Base-by-base conservation (phyloP, 2,113 vertebrate genomes). In the Aptenodytes forsteri region DNA sequence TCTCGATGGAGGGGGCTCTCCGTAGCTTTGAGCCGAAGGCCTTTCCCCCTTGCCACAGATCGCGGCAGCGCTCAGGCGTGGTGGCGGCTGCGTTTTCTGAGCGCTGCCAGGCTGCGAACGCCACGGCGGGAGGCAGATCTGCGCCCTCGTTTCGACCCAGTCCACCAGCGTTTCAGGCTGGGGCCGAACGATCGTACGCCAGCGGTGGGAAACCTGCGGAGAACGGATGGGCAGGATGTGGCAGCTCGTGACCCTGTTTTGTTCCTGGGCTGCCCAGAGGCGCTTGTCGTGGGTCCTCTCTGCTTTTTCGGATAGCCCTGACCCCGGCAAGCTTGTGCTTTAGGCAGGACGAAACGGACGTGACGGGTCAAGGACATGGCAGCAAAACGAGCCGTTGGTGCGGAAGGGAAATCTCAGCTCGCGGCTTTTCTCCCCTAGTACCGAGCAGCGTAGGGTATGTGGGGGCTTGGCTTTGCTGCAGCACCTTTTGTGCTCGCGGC, bases 171-270 rank as follows among this genome's bases (percentile, higher is more conserved):
- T 20, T 54, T 29, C 14, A 3, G 30, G 11, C 78, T 23, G 42
- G 64, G 67, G 9, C 44, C 3, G 6, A 40, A 26, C 2, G 1
- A 3, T 21, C 3, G 0, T 6, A 2, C 2, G 0, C 9, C 34
- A 4, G 46, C 0, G 4, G 12, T 12, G 32, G 50, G 46, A 36
- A 26, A 10, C 2, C 0, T 1, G 2, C 2, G 13, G 76, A 55
- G 70, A n/a, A 16, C 3, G 15, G 5, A 2, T 11, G 46, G 80
- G 52, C 47, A 30, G 56, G 67, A 13, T 4, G 6, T 13, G 67
- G 22, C 69, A 69, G 26, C 38, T 52, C 2, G 0, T 8, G 87
- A 13, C 54, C 1, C 0, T 11, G n/a, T 13, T 32, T 40, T 36
- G 52, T 25, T 34, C 76, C 34, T 6, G 47, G 36, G 54, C 49